These are phyloP conservation scores for Seladonia tumulorum DNA, from an alignment of 2,888 invertebrate species.

Conservation along the genomic window DNA sequence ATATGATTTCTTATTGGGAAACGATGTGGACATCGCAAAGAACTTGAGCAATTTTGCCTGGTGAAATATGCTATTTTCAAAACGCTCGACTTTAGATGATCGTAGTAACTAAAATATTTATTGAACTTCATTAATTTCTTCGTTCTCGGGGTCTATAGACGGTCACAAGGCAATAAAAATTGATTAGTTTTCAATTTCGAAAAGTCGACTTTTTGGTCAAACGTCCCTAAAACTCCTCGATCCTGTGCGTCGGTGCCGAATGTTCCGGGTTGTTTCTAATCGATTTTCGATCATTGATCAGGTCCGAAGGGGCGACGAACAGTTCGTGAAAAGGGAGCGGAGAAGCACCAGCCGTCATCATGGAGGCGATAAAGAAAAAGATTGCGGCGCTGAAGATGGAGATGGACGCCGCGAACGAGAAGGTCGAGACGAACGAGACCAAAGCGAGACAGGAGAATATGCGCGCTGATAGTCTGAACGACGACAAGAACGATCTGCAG, in stretches of 20 bases:
- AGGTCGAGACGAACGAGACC: conserved; percentile 88
- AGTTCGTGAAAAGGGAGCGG: conserved; percentile 43
- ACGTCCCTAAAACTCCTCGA: too few species aligned
- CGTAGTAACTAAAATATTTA: too few species aligned
- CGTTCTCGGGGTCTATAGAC: too few species aligned
- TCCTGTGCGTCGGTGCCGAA: background rate
- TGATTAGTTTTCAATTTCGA: too few species aligned
- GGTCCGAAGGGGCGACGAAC: conserved; percentile 18
- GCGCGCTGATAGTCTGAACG: conserved; percentile 88
- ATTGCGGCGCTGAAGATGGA: conserved; percentile 90
- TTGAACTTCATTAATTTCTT: too few species aligned
- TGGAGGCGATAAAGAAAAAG: conserved; percentile 92
- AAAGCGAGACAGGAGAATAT: conserved; percentile 86
- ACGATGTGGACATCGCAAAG: too few species aligned
- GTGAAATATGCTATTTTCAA: too few species aligned
- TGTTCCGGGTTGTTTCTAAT: background rate
- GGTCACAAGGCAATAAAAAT: too few species aligned
- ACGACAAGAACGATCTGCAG: conserved; percentile 97
- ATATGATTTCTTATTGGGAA: too few species aligned
- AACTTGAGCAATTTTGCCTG: too few species aligned
- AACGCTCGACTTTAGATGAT: too few species aligned
- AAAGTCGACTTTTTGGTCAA: too few species aligned
- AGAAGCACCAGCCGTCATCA: conserved; percentile 77
- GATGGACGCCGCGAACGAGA: conserved; percentile 89
- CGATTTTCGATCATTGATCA: background rate